Percentiles rank a stretch among this genome's conserved stretches.
These are phyloP conservation scores for Mergus octosetaceus DNA, from an alignment of 2,797 vertebrate genomes.

Conservation along the genomic window DNA sequence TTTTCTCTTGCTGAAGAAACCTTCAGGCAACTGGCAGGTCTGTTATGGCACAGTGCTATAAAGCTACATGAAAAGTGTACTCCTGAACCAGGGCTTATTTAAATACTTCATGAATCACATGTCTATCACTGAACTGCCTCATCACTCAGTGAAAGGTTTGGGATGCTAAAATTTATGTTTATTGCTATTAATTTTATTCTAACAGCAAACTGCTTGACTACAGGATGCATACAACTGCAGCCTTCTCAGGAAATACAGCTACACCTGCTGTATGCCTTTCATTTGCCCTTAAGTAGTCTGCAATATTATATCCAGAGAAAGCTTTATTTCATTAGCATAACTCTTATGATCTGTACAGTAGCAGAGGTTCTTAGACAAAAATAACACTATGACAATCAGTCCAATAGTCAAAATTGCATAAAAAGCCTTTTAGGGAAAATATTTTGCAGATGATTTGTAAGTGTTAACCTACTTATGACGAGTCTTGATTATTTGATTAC, in stretches of 20 bases:
- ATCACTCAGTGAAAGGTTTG: background rate
- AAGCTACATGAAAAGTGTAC: background rate
- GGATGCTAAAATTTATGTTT: background rate
- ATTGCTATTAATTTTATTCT: conserved; percentile 5
- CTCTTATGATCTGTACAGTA: background rate
- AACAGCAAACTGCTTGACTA: background rate
- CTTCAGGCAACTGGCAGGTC: background rate
- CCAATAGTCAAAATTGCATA: background rate
- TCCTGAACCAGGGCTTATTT: background rate
- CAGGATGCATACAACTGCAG: background rate
- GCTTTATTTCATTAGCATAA: conserved; percentile 15
- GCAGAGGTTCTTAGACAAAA: conserved; percentile 18
- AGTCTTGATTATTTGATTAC: conserved; percentile 81
- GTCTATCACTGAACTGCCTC: background rate
- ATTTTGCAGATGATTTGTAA: conserved; percentile 74
- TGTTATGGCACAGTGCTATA: background rate
- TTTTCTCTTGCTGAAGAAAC: background rate
- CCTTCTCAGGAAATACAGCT: background rate
- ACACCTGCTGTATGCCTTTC: background rate
- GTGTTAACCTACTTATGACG: conserved; percentile 67
- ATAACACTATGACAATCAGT: conserved; percentile 2
- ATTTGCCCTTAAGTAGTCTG: background rate
- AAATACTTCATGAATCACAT: background rate
- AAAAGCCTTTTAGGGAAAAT: conserved; percentile 59
- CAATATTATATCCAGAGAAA: background rate